Evolutionary conservation across 2,888 invertebrate genomes (phyloP), one percentile per base, ranked within the genome.

Genomic region (Microchrysa polita): DNA sequence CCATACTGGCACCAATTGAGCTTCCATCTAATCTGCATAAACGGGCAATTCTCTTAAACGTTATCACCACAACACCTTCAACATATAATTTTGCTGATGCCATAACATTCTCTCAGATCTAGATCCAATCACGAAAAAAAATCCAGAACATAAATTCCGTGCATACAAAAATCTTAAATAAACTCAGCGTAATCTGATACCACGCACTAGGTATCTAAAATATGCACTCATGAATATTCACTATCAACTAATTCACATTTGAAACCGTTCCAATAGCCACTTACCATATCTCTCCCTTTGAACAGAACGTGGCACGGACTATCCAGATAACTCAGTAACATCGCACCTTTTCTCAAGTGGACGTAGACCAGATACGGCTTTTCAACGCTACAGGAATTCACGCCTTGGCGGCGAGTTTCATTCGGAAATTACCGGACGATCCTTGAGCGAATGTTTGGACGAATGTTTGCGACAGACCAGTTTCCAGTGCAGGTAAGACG

Each of bases 381-480:
- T 96, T 87, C 85, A 85, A 77, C 81, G 95, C 76, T 94, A 94
- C 86, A 87, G 95, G 78, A 94, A 94, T 85, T 94, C 93, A 80
- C 88, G 94, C 75, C 88, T 96, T 57, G 93, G 94, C 73, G 94
- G 94, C 4, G 94, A 95, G 84, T 94, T 93, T 83, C 94, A 94
- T 83, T 94, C 94, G 5, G 95, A 95, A 86, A 94, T 95, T 80
- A 94, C 93, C 4, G 94, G 94, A 61, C 88, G 94, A 76, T 93
- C 95, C 14, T 86, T 96, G 75, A 95, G 94, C 85, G 95, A 96
- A 84, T 96, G 96, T 81, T 84, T 96, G 79, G 95, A 95, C 82
- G 95, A 95, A 82, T 96, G 96, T 82, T 87, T 95, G 77, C 87
- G 95, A 77, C 95, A 95, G 85, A 93, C 94, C 14, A 94, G 94